Evolutionary conservation across 2,888 invertebrate species (phyloP), one percentile per base, ranked within the genome.

Genomic region (Mythimna lalbum): DNA sequence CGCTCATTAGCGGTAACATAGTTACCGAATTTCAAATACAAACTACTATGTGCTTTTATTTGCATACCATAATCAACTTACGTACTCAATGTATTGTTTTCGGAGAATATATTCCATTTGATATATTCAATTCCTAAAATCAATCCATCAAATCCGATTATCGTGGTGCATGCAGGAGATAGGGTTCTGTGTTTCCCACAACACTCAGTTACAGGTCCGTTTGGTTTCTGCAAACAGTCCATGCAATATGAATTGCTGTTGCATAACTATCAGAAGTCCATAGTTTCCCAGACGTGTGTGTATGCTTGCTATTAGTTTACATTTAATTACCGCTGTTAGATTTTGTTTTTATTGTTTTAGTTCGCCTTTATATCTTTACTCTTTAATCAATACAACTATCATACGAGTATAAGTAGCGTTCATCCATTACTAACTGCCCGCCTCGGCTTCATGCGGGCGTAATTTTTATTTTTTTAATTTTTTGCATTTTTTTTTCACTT

Each of bases 141-240:
- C 47, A 60, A 69, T 81, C 78, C 39, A 81, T 81, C 64, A 62
- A 67, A 64, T 79, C 61, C 39, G 39, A 67, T 36, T 67, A 78
- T 56, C 43, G 23, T 36, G 50, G 66, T 64, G 61, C 63, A 76
- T 67, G 47, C 50, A 27, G 62, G 63, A 62, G 56, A 72, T 78
- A 59, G 39, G 47, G n/a, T 31, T 23, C 12, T 21, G 27, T 17
- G 43, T 47, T 52, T 17, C 14, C 23, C 27, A 43, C 36, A 62
- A 39, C n/a, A 63, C 5, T 10, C 59, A 0, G 49, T 0, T 23
- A 23, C 27, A 39, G 53, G 5, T 4, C 12, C 17, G n/a, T 33
- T 36, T 68, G 61, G 39, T 9, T 57, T 49, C 31, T 50, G 21
- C 56, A 67, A 78, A 77, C 36, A 81, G 19, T 55, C 36, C 21